Evolutionary conservation across 2,888 invertebrate genomes (phyloP).

Genomic region (Ormyrus nitidulus): DNA sequence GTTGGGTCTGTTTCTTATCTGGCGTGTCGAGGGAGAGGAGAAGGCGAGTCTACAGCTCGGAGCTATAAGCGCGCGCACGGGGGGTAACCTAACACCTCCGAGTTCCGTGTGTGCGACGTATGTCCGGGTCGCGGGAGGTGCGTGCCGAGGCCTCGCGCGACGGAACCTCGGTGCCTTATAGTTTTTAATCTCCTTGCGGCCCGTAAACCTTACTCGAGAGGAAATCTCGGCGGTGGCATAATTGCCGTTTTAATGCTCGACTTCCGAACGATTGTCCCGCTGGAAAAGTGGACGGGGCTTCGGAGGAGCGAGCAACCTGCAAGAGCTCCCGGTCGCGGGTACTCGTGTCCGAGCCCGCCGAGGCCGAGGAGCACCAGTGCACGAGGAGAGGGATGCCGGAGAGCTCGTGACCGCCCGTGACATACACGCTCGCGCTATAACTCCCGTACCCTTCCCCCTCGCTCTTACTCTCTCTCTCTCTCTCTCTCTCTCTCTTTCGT

Average conservation of each 20-base stretch:
- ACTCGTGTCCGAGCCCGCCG: conserved; percentile 33
- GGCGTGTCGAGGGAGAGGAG: not conserved
- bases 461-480: conserved; percentile 28
- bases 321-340: not conserved
- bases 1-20: conserved; percentile 54
- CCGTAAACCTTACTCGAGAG: no score
- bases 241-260: no score
- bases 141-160: conserved; percentile 1
- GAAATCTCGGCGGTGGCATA: no score
- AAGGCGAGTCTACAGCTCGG: conserved; percentile 4
- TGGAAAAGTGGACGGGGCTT: not conserved
- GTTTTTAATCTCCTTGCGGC: conserved; percentile 15
- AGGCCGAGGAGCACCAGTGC: conserved; percentile 2
- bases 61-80: conserved; percentile 30
- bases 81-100: conserved; percentile 67
- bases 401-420: conserved; percentile 68
- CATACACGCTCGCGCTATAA: conserved; percentile 66
- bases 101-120: conserved; percentile 56
- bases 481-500: conserved; percentile 22
- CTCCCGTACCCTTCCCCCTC: conserved; percentile 50
- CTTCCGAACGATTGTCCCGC: not conserved
- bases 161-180: conserved; percentile 3
- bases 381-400: conserved; percentile 64
- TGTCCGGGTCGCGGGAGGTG: conserved; percentile 62
- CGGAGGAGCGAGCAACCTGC: not conserved